Base-by-base conservation (phyloP, 1,140 invertebrate genomes). In the Pogonomyrmex barbatus region DNA sequence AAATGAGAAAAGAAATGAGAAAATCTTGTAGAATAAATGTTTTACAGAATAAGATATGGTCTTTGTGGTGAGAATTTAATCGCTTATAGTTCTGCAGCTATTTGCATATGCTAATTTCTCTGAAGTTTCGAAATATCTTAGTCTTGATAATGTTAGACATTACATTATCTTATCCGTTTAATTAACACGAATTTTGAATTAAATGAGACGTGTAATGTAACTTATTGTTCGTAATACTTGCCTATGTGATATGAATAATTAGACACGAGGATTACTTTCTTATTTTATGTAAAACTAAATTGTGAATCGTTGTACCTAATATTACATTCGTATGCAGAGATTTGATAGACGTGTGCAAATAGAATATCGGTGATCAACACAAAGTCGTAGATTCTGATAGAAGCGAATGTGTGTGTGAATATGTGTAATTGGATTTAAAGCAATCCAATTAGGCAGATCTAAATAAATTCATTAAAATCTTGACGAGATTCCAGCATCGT, bases 391-490 rank as follows among this genome's bases (percentile, higher is more conserved):
- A 73, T 24, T 83, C 54, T 30, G 54, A n/a, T 39, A 73, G 45
- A 58, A 39, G 45, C 42, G 17, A 6, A 30, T 60, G 24, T 24
- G 24, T 24, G 24, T 24, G 24, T 24, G 24, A 24, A 24, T 24
- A 24, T 24, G 24, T 24, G 54, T 56, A 89, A 88, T 91, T 73
- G 60, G 68, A 65, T 87, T 84, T 71, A 60, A 56, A 71, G 47
- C 87, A 84, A 88, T 90, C 85, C 88, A 89, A 91, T 91, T 89
- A 91, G 84, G 68, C 77, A 70, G 30, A 84, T 36, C 58, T 85
- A 87, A 90, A 87, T 91, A 90, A 89, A 90, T 88, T 91, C 86
- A 76, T 90, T 88, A 89, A 24, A 86, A 71, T 79, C 85, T 73
- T 76, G 83, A 65, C 79, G 58, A 75, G 68, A 30, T 45, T 73